Evolutionary conservation across 2,113 vertebrate species (phyloP).

Genomic region (Hoplias malabaricus): DNA sequence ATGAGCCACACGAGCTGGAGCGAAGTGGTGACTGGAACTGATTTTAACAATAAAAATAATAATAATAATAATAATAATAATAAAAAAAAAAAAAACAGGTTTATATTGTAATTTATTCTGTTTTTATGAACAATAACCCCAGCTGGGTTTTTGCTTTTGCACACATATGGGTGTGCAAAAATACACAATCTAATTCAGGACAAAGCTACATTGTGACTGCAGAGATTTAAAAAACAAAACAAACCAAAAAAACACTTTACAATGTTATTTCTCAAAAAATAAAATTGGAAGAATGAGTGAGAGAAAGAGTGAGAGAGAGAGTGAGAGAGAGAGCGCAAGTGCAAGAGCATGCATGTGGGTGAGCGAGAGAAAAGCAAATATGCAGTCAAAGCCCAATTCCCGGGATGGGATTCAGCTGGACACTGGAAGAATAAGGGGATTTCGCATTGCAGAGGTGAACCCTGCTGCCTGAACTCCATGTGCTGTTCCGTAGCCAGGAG

Average conservation of each 20-base stretch:
- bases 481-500: not conserved
- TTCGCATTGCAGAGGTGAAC: not conserved
- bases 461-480: not conserved
- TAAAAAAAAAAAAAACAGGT: constrained; percentile 16
- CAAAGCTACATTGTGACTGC: constrained; percentile 20
- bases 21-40: constrained; percentile 36
- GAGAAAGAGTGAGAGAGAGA: too few species aligned
- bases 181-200: not conserved
- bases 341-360: too few species aligned
- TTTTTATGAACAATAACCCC: not conserved
- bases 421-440: not conserved
- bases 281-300: too few species aligned
- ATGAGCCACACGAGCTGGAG: constrained; percentile 45
- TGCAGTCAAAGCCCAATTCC: constrained; percentile 1
- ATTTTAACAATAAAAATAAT: too few species aligned
- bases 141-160: constrained; percentile 23
- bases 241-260: constrained; percentile 1
- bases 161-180: constrained; percentile 20
- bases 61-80: too few species aligned
- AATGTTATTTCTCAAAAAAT: not conserved
- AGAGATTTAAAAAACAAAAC: not conserved
- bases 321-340: too few species aligned
- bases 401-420: not conserved
- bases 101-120: constrained; percentile 35
- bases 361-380: too few species aligned